phyloP scores from a whole-genome alignment of 2,113 vertebrate genomes.

The Pollachius pollachius region DNA sequence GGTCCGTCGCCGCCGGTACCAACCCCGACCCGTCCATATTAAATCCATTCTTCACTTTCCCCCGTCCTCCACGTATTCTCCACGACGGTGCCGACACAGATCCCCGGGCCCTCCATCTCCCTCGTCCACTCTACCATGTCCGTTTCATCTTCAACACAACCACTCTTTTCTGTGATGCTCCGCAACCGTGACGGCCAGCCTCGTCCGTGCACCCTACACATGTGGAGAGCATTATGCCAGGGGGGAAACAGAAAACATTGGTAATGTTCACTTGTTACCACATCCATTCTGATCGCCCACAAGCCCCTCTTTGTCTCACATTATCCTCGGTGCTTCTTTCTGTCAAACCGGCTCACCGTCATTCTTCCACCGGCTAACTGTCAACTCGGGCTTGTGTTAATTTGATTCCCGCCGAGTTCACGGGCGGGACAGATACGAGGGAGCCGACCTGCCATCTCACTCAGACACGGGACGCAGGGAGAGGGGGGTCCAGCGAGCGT shows the following conservation, averaged over 20 bases:
- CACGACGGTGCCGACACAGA: not conserved
- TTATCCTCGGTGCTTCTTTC: constrained; percentile 3
- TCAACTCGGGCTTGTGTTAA: constrained; percentile 37
- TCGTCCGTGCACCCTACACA: no score
- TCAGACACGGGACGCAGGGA: no score
- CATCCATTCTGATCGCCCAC: not conserved
- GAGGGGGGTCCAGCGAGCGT: constrained; percentile 45
- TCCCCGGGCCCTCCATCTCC: not conserved
- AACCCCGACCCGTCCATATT: not conserved
- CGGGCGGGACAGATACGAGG: constrained; percentile 11
- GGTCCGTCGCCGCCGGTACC: no score
- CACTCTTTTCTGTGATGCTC: no score
- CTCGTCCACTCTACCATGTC: not conserved
- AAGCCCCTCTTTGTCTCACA: not conserved
- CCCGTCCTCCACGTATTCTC: not conserved
- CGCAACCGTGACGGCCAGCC: no score
- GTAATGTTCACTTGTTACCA: not conserved
- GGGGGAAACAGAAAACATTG: no score
- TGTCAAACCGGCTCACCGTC: constrained; percentile 45
- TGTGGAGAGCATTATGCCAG: no score
- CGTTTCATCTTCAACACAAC: no score
- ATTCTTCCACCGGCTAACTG: constrained; percentile 50
- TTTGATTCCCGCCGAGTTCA: constrained; percentile 36
- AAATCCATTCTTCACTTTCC: not conserved
- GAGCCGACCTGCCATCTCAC: no score